Percentiles rank a stretch among this genome's conserved stretches.
phyloP scores from a whole-genome alignment of 2,113 vertebrate genomes.

The Pseudorasbora parva region DNA sequence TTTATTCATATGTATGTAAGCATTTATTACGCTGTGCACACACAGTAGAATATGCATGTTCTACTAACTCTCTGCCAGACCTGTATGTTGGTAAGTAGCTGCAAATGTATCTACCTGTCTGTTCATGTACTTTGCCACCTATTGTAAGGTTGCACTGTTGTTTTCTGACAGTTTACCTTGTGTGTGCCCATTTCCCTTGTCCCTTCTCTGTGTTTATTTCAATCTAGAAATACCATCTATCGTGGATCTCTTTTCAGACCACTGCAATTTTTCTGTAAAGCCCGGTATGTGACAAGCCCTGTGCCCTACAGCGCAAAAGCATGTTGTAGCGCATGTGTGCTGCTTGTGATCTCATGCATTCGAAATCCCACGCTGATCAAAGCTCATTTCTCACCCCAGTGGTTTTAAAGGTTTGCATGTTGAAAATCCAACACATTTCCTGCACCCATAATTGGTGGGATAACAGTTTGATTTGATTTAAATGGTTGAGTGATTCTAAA shows the following conservation, averaged over 20 bases:
- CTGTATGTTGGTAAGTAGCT: background rate
- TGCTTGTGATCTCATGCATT: slow-evolving; percentile 59
- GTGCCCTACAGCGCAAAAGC: slow-evolving; percentile 52
- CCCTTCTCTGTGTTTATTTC: slow-evolving; percentile 74
- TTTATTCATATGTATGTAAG: background rate
- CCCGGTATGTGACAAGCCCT: slow-evolving; percentile 78
- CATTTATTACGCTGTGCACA: background rate
- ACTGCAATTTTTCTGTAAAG: slow-evolving; percentile 80
- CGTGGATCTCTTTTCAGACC: slow-evolving; percentile 80
- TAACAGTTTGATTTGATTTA: slow-evolving; percentile 9
- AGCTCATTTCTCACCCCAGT: slow-evolving; percentile 15
- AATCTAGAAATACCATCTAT: slow-evolving; percentile 77
- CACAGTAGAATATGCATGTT: background rate
- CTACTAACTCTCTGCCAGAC: background rate
- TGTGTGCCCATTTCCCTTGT: slow-evolving; percentile 50
- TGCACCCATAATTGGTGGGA: slow-evolving; percentile 22
- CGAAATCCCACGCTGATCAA: slow-evolving; percentile 45
- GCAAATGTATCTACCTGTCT: background rate
- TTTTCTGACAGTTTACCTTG: slow-evolving; percentile 61
- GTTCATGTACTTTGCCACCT: slow-evolving; percentile 23
- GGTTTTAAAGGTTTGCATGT: background rate
- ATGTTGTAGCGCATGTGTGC: slow-evolving; percentile 70
- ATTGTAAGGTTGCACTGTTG: slow-evolving; percentile 43
- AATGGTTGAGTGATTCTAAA: background rate
- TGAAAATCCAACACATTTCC: slow-evolving; percentile 21